Conservation (phyloP, 2,797 vertebrate genomes). For the Mormyrus proboscirostris region DNA sequence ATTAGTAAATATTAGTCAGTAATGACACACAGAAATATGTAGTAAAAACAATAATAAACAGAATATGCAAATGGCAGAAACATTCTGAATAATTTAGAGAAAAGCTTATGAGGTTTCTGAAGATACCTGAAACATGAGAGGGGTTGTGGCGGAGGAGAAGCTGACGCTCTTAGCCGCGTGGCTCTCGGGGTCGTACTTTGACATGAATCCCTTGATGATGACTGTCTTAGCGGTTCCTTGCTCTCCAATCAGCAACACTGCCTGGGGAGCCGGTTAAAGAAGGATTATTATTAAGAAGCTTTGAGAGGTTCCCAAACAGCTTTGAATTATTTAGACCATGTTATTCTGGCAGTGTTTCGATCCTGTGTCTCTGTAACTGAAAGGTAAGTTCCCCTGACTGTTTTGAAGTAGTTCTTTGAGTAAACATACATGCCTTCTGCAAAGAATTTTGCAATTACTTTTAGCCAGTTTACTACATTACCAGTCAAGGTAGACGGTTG, state of each 20-base stretch:
- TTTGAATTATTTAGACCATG: not conserved
- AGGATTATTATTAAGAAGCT: not conserved
- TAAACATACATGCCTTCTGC: not conserved
- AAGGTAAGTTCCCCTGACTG: not conserved
- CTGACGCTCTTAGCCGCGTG: constrained; percentile 80
- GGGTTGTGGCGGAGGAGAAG: constrained; percentile 93
- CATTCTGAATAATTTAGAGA: not conserved
- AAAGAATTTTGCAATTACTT: not conserved
- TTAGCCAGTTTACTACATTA: not conserved
- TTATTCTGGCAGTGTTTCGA: not conserved
- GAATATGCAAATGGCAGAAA: not conserved
- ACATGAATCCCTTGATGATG: constrained; percentile 85
- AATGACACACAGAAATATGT: not conserved
- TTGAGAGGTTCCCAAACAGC: not conserved
- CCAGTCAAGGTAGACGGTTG: not conserved
- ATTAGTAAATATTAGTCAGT: not conserved
- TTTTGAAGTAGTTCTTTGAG: not conserved
- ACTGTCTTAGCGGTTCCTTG: constrained; percentile 97
- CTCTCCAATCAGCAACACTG: constrained; percentile 88
- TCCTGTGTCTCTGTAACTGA: not conserved
- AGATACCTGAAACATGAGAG: constrained; percentile 90
- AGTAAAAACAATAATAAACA: not conserved
- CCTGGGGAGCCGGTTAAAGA: constrained; percentile 54
- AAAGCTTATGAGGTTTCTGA: not conserved
- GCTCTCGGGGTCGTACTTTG: constrained; percentile 80